Percentiles rank a stretch among this genome's conserved stretches.
These are phyloP conservation scores for Sylvicapra grimmia DNA, from an alignment of 2,113 vertebrate genomes.

Conservation along the genomic window DNA sequence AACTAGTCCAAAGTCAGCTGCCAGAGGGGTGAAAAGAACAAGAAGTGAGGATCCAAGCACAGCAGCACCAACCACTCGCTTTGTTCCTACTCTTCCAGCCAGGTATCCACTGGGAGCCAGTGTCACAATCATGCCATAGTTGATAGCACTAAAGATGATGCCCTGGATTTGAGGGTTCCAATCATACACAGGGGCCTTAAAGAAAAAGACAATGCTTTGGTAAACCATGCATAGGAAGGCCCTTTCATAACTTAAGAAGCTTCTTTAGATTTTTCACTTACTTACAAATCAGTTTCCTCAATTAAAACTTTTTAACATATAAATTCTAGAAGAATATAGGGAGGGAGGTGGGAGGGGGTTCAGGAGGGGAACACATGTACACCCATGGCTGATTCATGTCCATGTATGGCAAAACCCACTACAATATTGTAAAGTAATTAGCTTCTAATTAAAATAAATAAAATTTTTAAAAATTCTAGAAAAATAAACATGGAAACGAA, in stretches of 20 bases:
- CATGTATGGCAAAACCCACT: not conserved
- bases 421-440: not conserved
- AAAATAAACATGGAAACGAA: not conserved
- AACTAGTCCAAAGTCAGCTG: constrained; percentile 61
- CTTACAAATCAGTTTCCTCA: not conserved
- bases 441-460: not conserved
- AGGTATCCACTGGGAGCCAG: constrained; percentile 83
- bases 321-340: not conserved
- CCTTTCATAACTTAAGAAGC: not conserved
- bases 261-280: not conserved
- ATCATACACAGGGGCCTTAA: constrained; percentile 40
- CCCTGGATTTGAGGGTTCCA: constrained; percentile 76
- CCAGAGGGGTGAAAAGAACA: constrained; percentile 79
- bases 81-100: constrained; percentile 81
- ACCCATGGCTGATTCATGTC: not conserved
- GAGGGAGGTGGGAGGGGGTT: not conserved
- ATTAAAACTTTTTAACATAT: not conserved
- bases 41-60: constrained; percentile 79
- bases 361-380: not conserved
- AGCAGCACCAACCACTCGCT: constrained; percentile 75
- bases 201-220: not conserved
- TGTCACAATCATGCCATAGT: constrained; percentile 83
- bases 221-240: not conserved
- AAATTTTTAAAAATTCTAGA: not conserved
- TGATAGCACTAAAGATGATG: constrained; percentile 81